phyloP scores from a whole-genome alignment of 2,113 vertebrate species.

The Apteryx owenii region DNA sequence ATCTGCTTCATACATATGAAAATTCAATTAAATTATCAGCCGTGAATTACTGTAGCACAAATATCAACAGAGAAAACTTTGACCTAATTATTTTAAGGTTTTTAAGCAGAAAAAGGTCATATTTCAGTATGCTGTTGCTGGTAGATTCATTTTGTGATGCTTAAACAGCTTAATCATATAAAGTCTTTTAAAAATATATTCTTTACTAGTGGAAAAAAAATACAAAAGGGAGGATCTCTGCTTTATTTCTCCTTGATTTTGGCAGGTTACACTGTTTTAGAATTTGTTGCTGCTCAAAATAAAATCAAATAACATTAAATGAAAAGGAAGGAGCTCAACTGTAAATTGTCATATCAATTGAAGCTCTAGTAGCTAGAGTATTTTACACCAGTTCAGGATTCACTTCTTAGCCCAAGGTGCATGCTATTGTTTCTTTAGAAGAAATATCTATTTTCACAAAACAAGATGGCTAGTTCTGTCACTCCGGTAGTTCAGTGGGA shows the following conservation, averaged over 20 bases:
- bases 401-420: background rate
- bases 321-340: background rate
- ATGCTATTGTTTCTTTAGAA: background rate
- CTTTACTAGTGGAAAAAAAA: background rate
- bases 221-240: background rate
- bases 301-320: background rate
- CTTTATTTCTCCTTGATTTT: background rate
- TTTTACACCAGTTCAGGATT: background rate
- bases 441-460: background rate
- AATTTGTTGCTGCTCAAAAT: background rate
- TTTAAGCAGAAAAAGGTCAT: constrained; percentile 58
- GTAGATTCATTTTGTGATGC: constrained; percentile 26
- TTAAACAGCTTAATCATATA: background rate
- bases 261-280: background rate
- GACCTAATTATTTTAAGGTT: constrained; percentile 72
- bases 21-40: constrained; percentile 77
- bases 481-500: background rate
- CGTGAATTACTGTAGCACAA: constrained; percentile 63
- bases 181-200: background rate
- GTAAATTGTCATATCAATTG: accelerated
- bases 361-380: background rate
- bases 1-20: constrained; percentile 76
- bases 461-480: background rate
- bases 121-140: constrained; percentile 19
- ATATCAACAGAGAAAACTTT: constrained; percentile 66